phyloP scores from a whole-genome alignment of 1,140 invertebrate species.

The Phocides pigmalion region DNA sequence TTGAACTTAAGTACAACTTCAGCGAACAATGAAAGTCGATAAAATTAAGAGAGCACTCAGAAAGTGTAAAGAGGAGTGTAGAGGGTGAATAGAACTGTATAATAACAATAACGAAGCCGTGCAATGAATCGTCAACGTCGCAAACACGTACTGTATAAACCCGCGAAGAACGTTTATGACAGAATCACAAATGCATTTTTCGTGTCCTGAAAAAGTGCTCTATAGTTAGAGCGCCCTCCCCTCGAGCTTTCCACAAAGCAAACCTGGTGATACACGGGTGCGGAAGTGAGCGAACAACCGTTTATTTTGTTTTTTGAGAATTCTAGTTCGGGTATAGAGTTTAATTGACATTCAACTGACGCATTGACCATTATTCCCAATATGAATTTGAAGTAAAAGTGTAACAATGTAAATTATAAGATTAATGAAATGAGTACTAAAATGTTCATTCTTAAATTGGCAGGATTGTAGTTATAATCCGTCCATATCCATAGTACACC shows the following conservation, averaged over 20 bases:
- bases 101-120: conserved; percentile 22
- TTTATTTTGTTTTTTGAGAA: neutral
- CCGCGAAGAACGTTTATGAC: conserved; percentile 60
- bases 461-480: too few species aligned
- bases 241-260: conserved; percentile 47
- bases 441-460: too few species aligned
- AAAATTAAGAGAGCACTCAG: neutral
- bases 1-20: too few species aligned
- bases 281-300: neutral
- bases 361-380: too few species aligned
- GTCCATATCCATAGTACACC: too few species aligned
- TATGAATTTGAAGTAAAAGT: too few species aligned
- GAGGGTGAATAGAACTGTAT: conserved; percentile 6
- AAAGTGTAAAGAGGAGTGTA: neutral
- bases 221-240: conserved; percentile 39
- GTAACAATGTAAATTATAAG: too few species aligned
- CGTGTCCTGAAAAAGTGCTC: conserved; percentile 66
- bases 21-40: neutral
- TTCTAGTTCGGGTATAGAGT: neutral
- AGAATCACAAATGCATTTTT: conserved; percentile 72
- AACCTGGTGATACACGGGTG: conserved; percentile 5
- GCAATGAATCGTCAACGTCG: conserved; percentile 13
- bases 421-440: too few species aligned
- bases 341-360: too few species aligned
- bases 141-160: conserved; percentile 25